Percentiles rank a stretch among this genome's conserved stretches.
These are phyloP conservation scores for Scytalopus superciliaris DNA, from an alignment of 2,113 vertebrate species.

Conservation along the genomic window DNA sequence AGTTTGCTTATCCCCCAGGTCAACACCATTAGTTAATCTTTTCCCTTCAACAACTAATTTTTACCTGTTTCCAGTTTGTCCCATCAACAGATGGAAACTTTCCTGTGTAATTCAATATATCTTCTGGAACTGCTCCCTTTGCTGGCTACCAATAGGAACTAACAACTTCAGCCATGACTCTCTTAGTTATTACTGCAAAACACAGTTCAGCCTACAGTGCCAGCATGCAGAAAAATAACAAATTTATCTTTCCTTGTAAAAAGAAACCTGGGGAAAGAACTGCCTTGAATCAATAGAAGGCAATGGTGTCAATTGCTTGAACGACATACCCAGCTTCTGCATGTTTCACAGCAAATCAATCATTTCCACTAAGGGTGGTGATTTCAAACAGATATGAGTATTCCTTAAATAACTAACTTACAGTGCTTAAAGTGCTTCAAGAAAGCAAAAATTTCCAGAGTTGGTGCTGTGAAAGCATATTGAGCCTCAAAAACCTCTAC, in stretches of 20 bases:
- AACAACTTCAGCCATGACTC: not conserved
- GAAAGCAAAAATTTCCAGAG: not conserved
- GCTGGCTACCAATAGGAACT: not conserved
- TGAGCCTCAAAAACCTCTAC: not conserved
- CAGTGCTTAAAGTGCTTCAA: not conserved
- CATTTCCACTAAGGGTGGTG: not conserved
- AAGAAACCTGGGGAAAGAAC: not conserved
- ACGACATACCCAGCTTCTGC: not conserved
- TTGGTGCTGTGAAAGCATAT: not conserved
- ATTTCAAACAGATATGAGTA: not conserved
- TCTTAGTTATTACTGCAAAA: not conserved
- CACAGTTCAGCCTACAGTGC: not conserved
- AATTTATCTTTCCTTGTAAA: not conserved
- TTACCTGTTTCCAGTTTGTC: not conserved
- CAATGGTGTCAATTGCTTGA: not conserved
- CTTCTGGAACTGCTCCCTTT: not conserved
- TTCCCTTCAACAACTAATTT: not conserved
- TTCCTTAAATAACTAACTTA: not conserved
- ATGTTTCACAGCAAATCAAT: not conserved
- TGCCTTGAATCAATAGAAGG: not conserved
- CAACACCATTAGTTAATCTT: not conserved
- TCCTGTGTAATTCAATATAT: fast-evolving
- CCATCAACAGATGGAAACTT: not conserved
- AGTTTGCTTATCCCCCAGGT: not conserved
- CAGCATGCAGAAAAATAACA: not conserved